Percentiles rank a stretch among this genome's conserved stretches.
Evolutionary conservation across 2,113 vertebrate species (phyloP).

Genomic region (Crotalus viridis): DNA sequence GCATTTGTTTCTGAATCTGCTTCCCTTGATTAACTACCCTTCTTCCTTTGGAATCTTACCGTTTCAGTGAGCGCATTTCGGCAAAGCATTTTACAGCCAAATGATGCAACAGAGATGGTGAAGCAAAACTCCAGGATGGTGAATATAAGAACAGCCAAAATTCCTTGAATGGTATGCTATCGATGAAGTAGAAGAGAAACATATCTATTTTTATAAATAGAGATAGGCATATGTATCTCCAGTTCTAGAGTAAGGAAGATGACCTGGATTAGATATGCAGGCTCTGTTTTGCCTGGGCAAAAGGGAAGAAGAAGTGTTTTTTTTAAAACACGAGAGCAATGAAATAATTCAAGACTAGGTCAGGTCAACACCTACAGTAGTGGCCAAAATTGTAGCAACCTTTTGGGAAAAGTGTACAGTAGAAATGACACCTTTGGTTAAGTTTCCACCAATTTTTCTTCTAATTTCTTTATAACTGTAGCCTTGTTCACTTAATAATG

Average conservation of each 20-base stretch:
- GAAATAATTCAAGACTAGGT: not conserved
- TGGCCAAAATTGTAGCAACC: no score
- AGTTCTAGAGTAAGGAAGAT: not conserved
- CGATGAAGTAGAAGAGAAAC: not conserved
- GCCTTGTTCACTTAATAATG: no score
- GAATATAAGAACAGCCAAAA: not conserved
- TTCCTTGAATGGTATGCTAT: rapidly evolving
- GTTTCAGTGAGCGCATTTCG: not conserved
- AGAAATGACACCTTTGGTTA: no score
- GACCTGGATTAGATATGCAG: not conserved
- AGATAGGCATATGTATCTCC: not conserved
- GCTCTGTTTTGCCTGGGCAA: not conserved
- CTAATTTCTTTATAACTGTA: no score
- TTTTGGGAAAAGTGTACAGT: no score
- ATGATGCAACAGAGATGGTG: slow-evolving; percentile 1
- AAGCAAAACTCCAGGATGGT: slow-evolving; percentile 5
- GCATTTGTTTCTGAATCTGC: not conserved
- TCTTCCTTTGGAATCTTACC: not conserved
- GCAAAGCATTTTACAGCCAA: slow-evolving; percentile 23
- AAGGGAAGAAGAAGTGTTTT: not conserved
- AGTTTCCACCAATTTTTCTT: no score
- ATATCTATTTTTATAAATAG: not conserved
- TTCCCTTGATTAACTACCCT: not conserved
- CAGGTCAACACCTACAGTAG: not conserved
- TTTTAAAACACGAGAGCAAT: not conserved